phyloP scores from a whole-genome alignment of 2,113 vertebrate genomes.

The Dromiciops gliroides region DNA sequence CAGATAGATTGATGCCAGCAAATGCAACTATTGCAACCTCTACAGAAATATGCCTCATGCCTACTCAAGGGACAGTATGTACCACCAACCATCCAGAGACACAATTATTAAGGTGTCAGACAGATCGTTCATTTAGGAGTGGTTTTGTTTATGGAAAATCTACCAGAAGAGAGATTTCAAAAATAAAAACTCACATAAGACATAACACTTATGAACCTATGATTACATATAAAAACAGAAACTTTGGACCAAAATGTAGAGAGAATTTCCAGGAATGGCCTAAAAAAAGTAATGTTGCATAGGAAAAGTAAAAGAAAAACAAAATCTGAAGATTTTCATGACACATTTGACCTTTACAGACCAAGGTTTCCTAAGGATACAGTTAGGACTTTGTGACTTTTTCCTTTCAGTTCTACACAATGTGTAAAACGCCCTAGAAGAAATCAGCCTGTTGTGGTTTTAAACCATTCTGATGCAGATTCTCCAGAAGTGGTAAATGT shows the following conservation, averaged over 20 bases:
- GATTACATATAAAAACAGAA: constrained; percentile 83
- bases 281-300: constrained; percentile 79
- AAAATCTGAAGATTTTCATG: constrained; percentile 70
- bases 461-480: constrained; percentile 97
- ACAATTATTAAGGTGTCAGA: constrained; percentile 70
- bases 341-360: constrained; percentile 74
- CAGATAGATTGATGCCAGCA: constrained; percentile 82
- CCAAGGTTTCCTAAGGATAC: constrained; percentile 85
- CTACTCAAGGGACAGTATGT: constrained; percentile 75
- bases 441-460: constrained; percentile 96
- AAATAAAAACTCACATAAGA: constrained; percentile 76
- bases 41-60: constrained; percentile 73
- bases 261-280: constrained; percentile 77
- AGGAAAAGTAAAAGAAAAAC: constrained; percentile 85
- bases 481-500: constrained; percentile 93
- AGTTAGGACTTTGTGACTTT: constrained; percentile 90
- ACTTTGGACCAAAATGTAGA: constrained; percentile 81
- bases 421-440: constrained; percentile 90
- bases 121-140: constrained; percentile 67
- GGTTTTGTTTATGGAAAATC: constrained; percentile 76
- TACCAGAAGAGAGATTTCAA: constrained; percentile 68
- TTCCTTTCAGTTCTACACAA: constrained; percentile 91
- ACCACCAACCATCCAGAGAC: constrained; percentile 75
- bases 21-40: constrained; percentile 82
- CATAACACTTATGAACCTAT: constrained; percentile 74